These are phyloP conservation scores for Lordiphosa andalusiaca DNA, from an alignment of 2,888 invertebrate genomes.

Conservation along the genomic window DNA sequence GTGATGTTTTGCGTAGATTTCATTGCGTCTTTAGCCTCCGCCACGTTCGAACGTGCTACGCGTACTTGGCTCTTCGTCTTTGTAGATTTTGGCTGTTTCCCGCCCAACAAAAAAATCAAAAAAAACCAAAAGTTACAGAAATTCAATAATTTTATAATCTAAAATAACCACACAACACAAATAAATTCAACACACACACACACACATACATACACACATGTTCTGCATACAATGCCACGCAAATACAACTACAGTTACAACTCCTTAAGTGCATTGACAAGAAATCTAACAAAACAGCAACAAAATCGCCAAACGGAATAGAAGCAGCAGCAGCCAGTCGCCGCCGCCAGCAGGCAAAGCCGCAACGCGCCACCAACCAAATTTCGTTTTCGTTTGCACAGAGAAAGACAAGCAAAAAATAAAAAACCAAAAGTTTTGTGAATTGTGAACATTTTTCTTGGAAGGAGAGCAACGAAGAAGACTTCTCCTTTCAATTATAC, in stretches of 20 bases:
- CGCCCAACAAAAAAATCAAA: conserved; percentile 41
- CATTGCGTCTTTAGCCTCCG: conserved; percentile 45
- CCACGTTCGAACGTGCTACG: conserved; percentile 48
- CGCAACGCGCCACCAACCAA: conserved; percentile 3
- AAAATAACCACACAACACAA: not conserved
- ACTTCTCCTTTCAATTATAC: too few species aligned
- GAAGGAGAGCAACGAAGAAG: too few species aligned
- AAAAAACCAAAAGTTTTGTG: not conserved
- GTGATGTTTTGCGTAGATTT: conserved; percentile 1
- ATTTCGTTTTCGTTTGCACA: conserved; percentile 13
- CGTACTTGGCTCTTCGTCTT: conserved; percentile 64
- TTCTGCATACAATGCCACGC: conserved; percentile 6
- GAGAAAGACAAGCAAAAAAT: not conserved
- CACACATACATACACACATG: conserved; percentile 3
- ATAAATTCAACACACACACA: conserved; percentile 1
- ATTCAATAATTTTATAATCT: conserved; percentile 6
- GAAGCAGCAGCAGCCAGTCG: not conserved
- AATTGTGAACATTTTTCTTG: conserved; percentile 4
- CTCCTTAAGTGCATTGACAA: conserved; percentile 8
- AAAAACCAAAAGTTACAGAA: conserved; percentile 7
- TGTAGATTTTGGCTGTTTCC: conserved; percentile 69
- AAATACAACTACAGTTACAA: conserved; percentile 12
- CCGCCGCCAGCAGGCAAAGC: not conserved
- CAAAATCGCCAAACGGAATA: conserved; percentile 3
- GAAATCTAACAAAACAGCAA: conserved; percentile 6